Conservation (phyloP, 2,888 invertebrate genomes). For the Metallyticus violacea region DNA sequence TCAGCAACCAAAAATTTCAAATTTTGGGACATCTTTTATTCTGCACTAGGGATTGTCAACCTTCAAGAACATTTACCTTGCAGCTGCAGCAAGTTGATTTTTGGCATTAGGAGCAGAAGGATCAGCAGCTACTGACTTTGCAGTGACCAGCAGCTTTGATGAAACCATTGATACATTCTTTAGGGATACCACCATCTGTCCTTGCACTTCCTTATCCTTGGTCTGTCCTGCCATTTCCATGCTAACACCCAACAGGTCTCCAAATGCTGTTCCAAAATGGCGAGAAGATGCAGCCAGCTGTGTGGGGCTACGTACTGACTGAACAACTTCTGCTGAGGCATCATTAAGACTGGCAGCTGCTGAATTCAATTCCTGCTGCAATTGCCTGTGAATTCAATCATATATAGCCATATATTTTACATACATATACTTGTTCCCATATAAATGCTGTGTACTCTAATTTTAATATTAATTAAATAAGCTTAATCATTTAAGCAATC, state of each 20-base stretch:
- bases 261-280: conserved; percentile 73
- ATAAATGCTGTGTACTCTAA: neutral
- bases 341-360: conserved; percentile 83
- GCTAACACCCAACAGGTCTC: conserved; percentile 71
- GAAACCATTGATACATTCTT: conserved; percentile 85
- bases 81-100: conserved; percentile 84
- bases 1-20: no score
- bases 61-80: conserved; percentile 50
- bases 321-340: conserved; percentile 79
- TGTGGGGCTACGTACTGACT: conserved; percentile 67
- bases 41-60: no score
- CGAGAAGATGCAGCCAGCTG: conserved; percentile 72
- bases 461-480: no score
- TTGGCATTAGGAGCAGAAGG: conserved; percentile 86
- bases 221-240: conserved; percentile 86
- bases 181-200: conserved; percentile 81
- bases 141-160: conserved; percentile 79
- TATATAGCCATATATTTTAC: neutral
- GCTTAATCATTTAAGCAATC: no score
- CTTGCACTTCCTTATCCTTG: conserved; percentile 69
- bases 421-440: neutral
- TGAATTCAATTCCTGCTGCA: conserved; percentile 80
- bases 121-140: conserved; percentile 87
- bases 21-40: neutral
- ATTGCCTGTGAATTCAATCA: conserved; percentile 53